These are phyloP conservation scores for Spinibarbus caldwelli DNA, from an alignment of 2,797 vertebrate genomes.

Conservation along the genomic window DNA sequence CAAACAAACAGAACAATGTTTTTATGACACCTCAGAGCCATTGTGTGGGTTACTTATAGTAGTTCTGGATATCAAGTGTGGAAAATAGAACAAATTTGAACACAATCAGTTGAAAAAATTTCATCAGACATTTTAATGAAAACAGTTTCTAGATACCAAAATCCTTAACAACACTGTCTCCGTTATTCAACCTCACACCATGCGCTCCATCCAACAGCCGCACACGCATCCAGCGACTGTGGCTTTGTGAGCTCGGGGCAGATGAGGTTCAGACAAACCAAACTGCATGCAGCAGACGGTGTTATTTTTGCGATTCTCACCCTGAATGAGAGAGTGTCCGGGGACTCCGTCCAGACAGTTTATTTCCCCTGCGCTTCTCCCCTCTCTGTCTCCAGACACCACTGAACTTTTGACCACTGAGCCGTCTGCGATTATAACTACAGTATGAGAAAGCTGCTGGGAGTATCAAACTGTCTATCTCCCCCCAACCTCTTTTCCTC, in stretches of 20 bases:
- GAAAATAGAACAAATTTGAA: not conserved
- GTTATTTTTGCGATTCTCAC: constrained; percentile 63
- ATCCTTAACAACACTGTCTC: constrained; percentile 43
- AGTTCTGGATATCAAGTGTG: not conserved
- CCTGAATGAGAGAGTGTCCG: constrained; percentile 53
- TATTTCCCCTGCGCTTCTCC: constrained; percentile 65
- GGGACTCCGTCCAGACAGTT: constrained; percentile 64
- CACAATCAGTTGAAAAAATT: not conserved
- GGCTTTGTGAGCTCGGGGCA: constrained; percentile 25
- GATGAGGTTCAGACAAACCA: constrained; percentile 45
- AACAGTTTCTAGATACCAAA: constrained; percentile 21
- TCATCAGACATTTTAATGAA: not conserved
- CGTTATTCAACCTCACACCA: constrained; percentile 41
- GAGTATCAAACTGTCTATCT: constrained; percentile 48
- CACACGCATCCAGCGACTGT: constrained; percentile 14
- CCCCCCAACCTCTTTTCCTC: constrained; percentile 4
- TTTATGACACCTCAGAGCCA: not conserved
- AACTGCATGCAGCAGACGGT: constrained; percentile 25
- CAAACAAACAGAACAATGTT: not conserved
- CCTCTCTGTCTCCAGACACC: constrained; percentile 62
- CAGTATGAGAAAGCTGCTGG: constrained; percentile 39
- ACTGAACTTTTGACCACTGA: constrained; percentile 54
- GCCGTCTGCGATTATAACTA: constrained; percentile 48
- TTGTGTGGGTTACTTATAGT: not conserved
- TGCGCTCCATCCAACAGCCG: constrained; percentile 19